These are phyloP conservation scores for Archips xylosteana DNA, from an alignment of 2,888 invertebrate genomes.

Conservation along the genomic window DNA sequence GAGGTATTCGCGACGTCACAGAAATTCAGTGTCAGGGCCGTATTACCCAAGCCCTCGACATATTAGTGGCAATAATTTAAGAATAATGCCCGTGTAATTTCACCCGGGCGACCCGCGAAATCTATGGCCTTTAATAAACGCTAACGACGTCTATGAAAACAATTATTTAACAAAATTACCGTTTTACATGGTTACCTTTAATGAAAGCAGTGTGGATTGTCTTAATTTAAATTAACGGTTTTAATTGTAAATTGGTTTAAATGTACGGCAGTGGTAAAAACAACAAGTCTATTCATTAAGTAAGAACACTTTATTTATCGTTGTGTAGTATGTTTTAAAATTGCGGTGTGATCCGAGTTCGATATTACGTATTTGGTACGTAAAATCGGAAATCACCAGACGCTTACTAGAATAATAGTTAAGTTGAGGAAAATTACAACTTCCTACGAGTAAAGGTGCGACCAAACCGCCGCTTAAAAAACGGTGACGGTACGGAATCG, in stretches of 20 bases:
- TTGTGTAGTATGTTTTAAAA: no score
- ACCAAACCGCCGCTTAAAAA: no score
- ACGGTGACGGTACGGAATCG: no score
- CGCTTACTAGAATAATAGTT: no score
- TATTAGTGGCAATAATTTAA: conserved; percentile 82
- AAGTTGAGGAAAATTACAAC: no score
- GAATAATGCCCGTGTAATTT: conserved; percentile 80
- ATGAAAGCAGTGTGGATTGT: conserved; percentile 65
- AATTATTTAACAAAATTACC: conserved; percentile 82
- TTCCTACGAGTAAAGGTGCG: no score
- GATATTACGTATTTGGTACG: no score
- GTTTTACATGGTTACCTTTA: conserved; percentile 72
- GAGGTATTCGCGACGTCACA: conserved; percentile 50
- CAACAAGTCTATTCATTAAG: background rate
- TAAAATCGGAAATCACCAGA: no score
- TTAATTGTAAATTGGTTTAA: conserved; percentile 40
- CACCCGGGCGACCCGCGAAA: conserved; percentile 71
- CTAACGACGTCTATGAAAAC: conserved; percentile 74
- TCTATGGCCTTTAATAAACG: conserved; percentile 84
- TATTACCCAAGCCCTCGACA: conserved; percentile 66
- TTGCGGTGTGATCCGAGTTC: no score
- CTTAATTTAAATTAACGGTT: conserved; percentile 65
- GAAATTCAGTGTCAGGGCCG: conserved; percentile 60
- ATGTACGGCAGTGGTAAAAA: background rate
- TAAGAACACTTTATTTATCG: no score